Conservation (phyloP, 2,888 invertebrate genomes). For the Caenorhabditis macrosperma region DNA sequence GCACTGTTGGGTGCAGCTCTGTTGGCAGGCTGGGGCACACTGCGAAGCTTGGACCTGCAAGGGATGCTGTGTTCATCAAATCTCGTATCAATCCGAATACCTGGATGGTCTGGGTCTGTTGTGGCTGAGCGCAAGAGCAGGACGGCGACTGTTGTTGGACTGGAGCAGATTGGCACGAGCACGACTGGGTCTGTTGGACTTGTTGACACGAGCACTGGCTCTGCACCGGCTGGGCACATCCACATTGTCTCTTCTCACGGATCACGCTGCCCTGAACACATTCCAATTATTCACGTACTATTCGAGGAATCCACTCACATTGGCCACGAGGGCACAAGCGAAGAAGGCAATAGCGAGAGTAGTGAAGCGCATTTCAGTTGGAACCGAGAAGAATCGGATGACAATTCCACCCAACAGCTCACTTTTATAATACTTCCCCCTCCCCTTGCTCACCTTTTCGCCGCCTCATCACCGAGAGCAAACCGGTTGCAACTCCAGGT, state of each 20-base stretch:
- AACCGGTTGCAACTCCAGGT: slow-evolving; percentile 33
- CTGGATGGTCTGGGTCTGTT: slow-evolving; percentile 58
- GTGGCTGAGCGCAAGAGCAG: slow-evolving; percentile 64
- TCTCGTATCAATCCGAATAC: neutral
- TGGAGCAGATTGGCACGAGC: slow-evolving; percentile 66
- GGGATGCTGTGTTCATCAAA: neutral
- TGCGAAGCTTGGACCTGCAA: slow-evolving; percentile 59
- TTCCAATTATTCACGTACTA: neutral
- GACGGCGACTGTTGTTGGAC: slow-evolving; percentile 50
- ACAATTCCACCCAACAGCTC: too few species aligned
- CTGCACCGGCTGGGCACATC: slow-evolving; percentile 61
- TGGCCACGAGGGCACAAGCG: slow-evolving; percentile 45
- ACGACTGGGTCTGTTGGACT: slow-evolving; percentile 60
- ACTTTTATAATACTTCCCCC: too few species aligned
- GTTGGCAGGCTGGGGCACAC: slow-evolving; percentile 67
- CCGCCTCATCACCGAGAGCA: neutral
- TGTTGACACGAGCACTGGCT: slow-evolving; percentile 62
- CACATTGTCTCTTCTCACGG: slow-evolving; percentile 68
- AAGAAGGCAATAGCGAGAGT: slow-evolving; percentile 53
- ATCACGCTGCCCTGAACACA: slow-evolving; percentile 57
- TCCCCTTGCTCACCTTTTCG: too few species aligned
- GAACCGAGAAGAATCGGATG: slow-evolving; percentile 26
- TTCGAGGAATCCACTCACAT: slow-evolving; percentile 48
- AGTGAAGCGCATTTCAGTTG: slow-evolving; percentile 43
- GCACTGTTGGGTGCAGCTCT: slow-evolving; percentile 60